Conservation (phyloP, 2,797 vertebrate genomes). For the Sebastes reedi region DNA sequence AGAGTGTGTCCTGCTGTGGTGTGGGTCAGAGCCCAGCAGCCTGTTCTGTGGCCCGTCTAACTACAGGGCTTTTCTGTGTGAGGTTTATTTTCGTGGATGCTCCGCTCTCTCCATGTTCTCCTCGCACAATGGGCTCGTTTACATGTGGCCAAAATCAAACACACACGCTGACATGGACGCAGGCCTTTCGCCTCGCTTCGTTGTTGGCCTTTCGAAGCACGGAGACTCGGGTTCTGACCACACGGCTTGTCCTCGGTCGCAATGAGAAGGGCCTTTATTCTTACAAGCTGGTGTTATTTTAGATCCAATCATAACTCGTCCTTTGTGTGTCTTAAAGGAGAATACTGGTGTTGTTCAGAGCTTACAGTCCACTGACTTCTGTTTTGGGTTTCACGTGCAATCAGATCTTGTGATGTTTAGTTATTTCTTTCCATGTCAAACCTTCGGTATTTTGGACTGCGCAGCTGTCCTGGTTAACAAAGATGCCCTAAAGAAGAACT, state of each 20-base stretch:
- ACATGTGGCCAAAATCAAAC: slow-evolving; percentile 64
- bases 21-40: slow-evolving; percentile 56
- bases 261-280: slow-evolving; percentile 51
- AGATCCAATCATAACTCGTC: slow-evolving; percentile 10
- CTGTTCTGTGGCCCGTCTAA: slow-evolving; percentile 65
- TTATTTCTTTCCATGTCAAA: not conserved
- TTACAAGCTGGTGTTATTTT: slow-evolving; percentile 28
- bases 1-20: slow-evolving; percentile 44
- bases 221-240: slow-evolving; percentile 48
- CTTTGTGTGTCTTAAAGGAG: slow-evolving; percentile 4
- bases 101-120: slow-evolving; percentile 53
- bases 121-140: slow-evolving; percentile 66
- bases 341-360: not conserved
- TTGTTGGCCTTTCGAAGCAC: slow-evolving; percentile 22
- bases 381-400: not conserved
- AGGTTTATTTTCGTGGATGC: slow-evolving; percentile 74
- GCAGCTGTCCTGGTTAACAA: not conserved
- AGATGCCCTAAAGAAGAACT: not conserved
- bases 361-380: not conserved
- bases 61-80: slow-evolving; percentile 74
- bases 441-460: not conserved
- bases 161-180: slow-evolving; percentile 36
- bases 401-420: not conserved
- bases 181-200: slow-evolving; percentile 10
- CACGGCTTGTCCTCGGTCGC: slow-evolving; percentile 34